These are phyloP conservation scores for Agrenia bidenticulata DNA, from an alignment of 2,888 invertebrate species.

Conservation along the genomic window DNA sequence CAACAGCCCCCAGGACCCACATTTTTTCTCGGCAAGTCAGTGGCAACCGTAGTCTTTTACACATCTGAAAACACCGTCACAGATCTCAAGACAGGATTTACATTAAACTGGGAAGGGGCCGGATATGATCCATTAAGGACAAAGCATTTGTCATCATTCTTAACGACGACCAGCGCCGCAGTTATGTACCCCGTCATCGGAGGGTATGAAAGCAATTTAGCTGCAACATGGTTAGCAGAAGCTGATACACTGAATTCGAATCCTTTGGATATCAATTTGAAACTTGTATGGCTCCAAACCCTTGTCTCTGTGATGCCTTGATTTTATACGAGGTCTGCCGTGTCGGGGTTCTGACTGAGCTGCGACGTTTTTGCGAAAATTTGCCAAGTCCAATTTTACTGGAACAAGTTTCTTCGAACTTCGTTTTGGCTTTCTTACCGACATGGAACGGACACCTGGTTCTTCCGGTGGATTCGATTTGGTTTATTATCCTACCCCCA, in stretches of 20 bases:
- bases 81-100: neutral
- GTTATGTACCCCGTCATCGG: neutral
- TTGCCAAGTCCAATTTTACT: neutral
- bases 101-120: neutral
- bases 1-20: neutral
- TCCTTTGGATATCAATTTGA: neutral
- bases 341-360: neutral
- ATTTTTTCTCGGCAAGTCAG: neutral
- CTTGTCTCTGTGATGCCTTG: constrained; percentile 1
- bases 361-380: neutral
- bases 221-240: neutral
- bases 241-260: too few species aligned
- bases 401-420: neutral
- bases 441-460: neutral
- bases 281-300: neutral
- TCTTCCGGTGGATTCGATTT: neutral
- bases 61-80: neutral
- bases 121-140: neutral
- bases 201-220: neutral
- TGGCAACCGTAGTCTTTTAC: neutral
- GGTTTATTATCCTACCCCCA: neutral
- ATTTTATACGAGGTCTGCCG: neutral
- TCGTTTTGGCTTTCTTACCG: constrained; percentile 1
- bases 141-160: neutral
- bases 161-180: neutral